Conservation (phyloP, 2,888 invertebrate genomes). For the Caenorhabditis sp. region DNA sequence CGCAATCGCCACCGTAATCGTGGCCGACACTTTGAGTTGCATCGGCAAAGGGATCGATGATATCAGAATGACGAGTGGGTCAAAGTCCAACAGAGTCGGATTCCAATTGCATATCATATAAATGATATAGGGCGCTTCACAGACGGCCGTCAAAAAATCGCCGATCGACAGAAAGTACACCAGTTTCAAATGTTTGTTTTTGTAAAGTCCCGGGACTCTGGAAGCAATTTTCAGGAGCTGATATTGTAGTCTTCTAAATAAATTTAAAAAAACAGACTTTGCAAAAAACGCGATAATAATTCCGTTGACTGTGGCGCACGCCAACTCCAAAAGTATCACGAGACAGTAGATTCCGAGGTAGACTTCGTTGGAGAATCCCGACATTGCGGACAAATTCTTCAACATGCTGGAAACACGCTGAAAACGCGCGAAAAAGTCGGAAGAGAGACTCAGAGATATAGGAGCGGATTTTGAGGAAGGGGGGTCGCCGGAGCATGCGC, state of each 20-base stretch:
- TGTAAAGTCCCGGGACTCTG: slow-evolving; percentile 31
- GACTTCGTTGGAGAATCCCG: slow-evolving; percentile 40
- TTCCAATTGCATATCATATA: slow-evolving; percentile 51
- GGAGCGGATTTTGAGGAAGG: not conserved
- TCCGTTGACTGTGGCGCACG: slow-evolving; percentile 23
- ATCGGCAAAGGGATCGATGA: slow-evolving; percentile 37
- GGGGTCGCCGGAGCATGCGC: too few relatives aligned
- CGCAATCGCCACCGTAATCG: slow-evolving; percentile 37
- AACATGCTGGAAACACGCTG: not conserved
- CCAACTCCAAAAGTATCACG: slow-evolving; percentile 27
- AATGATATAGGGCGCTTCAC: slow-evolving; percentile 35
- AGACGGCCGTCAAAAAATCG: slow-evolving; percentile 31
- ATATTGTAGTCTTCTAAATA: too few relatives aligned
- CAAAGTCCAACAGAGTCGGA: slow-evolving; percentile 26
- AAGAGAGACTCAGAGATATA: not conserved
- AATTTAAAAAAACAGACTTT: slow-evolving; percentile 34
- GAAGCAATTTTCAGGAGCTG: not conserved
- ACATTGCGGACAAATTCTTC: slow-evolving; percentile 1
- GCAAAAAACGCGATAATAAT: slow-evolving; percentile 31
- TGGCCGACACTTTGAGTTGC: slow-evolving; percentile 40
- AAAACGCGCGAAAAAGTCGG: not conserved
- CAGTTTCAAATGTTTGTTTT: slow-evolving; percentile 30
- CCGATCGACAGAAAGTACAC: slow-evolving; percentile 29
- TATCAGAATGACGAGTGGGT: slow-evolving; percentile 35
- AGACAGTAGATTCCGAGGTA: slow-evolving; percentile 40